These are phyloP conservation scores for Epistrophe grossulariae DNA, from an alignment of 2,888 invertebrate species.

Conservation along the genomic window DNA sequence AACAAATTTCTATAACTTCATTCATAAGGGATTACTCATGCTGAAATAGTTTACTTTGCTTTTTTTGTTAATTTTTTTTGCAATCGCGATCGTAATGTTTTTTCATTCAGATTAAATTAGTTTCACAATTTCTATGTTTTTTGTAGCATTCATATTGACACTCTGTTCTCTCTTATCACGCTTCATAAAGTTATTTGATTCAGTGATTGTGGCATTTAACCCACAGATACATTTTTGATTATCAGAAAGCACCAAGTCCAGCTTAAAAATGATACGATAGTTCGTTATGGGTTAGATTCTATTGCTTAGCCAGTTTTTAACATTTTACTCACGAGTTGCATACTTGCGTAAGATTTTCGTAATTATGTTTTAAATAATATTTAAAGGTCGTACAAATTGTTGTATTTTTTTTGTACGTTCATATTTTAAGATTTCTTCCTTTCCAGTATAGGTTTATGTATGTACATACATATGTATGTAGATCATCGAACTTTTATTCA, in stretches of 20 bases:
- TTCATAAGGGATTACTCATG: too few relatives aligned
- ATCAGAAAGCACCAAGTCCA: background rate
- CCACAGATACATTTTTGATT: slow-evolving; percentile 18
- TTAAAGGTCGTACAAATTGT: background rate
- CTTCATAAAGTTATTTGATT: background rate
- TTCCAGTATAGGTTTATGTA: too few relatives aligned
- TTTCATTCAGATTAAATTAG: background rate
- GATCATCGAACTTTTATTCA: slow-evolving; percentile 44
- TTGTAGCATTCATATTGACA: background rate
- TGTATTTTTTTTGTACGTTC: background rate
- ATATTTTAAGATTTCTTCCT: background rate
- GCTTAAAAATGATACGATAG: background rate
- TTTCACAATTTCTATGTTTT: background rate
- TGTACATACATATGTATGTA: too few relatives aligned
- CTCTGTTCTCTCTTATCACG: background rate
- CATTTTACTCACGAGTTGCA: background rate
- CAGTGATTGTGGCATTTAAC: slow-evolving; percentile 15
- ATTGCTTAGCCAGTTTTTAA: too few relatives aligned
- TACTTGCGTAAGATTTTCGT: background rate
- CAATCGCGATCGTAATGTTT: too few relatives aligned
- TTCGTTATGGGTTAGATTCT: background rate
- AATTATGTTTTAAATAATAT: background rate
- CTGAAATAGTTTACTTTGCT: too few relatives aligned
- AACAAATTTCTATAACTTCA: too few relatives aligned
- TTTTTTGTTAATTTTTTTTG: too few relatives aligned